phyloP scores from a whole-genome alignment of 2,113 vertebrate genomes.

The Ardeotis arabs region DNA sequence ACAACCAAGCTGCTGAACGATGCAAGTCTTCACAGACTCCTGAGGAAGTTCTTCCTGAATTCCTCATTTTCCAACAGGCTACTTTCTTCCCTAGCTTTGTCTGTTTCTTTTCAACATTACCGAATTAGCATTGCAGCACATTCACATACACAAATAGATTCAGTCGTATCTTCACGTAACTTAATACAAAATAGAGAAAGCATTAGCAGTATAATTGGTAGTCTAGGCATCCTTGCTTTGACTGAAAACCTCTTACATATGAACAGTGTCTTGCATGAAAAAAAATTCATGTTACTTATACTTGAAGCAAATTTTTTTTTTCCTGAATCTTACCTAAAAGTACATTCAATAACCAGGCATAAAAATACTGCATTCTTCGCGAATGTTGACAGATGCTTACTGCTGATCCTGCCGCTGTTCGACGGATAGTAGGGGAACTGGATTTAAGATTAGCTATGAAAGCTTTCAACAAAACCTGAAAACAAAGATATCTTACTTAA shows the following conservation, averaged over 20 bases:
- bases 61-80: not conserved
- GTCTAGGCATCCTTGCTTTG: not conserved
- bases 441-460: slow-evolving; percentile 94
- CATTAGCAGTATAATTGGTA: not conserved
- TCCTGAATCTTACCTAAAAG: slow-evolving; percentile 82
- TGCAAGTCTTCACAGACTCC: not conserved
- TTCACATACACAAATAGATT: not conserved
- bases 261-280: not conserved
- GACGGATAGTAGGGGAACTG: slow-evolving; percentile 89
- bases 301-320: not conserved
- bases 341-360: slow-evolving; percentile 94
- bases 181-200: not conserved
- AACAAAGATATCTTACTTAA: not conserved
- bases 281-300: not conserved
- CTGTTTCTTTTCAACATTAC: not conserved
- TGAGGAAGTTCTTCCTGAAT: not conserved
- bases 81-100: not conserved
- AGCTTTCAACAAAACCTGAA: slow-evolving; percentile 90
- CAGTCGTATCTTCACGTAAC: not conserved
- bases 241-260: not conserved
- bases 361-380: slow-evolving; percentile 90
- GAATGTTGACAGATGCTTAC: slow-evolving; percentile 94
- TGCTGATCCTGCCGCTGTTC: slow-evolving; percentile 89
- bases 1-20: not conserved
- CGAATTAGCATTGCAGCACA: not conserved